Conservation (phyloP, 2,113 vertebrate genomes). For the Clinocottus analis region DNA sequence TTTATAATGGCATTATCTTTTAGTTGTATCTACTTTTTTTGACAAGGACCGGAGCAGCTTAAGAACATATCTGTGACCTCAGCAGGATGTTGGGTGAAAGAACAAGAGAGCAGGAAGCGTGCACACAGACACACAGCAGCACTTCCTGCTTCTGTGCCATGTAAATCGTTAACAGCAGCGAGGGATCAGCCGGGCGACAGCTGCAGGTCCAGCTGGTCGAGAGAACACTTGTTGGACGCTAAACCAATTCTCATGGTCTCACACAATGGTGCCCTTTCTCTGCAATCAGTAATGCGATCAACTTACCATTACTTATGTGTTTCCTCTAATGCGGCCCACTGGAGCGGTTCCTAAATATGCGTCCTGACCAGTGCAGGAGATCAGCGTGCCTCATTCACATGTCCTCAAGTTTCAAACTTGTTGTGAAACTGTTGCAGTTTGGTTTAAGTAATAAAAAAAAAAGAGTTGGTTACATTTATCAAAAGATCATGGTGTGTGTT, state of each 20-base stretch:
- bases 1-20: neutral
- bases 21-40: neutral
- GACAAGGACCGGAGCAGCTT: neutral
- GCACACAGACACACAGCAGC: neutral
- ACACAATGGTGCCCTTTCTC: slow-evolving; percentile 66
- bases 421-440: neutral
- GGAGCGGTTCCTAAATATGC: neutral
- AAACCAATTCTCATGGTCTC: slow-evolving; percentile 40
- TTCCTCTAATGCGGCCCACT: neutral
- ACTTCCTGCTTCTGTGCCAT: slow-evolving; percentile 3
- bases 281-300: slow-evolving; percentile 50
- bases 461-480: too few species aligned
- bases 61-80: neutral
- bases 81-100: slow-evolving; percentile 3
- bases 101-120: slow-evolving; percentile 8
- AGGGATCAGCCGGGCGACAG: slow-evolving; percentile 67
- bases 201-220: slow-evolving; percentile 59
- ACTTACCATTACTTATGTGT: neutral
- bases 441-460: neutral
- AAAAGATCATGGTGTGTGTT: neutral
- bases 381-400: neutral
- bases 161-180: slow-evolving; percentile 42
- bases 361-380: neutral
- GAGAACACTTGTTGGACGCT: slow-evolving; percentile 53
- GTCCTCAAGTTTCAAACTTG: neutral